phyloP scores from a whole-genome alignment of 2,113 vertebrate species.

The Leuciscus idus region DNA sequence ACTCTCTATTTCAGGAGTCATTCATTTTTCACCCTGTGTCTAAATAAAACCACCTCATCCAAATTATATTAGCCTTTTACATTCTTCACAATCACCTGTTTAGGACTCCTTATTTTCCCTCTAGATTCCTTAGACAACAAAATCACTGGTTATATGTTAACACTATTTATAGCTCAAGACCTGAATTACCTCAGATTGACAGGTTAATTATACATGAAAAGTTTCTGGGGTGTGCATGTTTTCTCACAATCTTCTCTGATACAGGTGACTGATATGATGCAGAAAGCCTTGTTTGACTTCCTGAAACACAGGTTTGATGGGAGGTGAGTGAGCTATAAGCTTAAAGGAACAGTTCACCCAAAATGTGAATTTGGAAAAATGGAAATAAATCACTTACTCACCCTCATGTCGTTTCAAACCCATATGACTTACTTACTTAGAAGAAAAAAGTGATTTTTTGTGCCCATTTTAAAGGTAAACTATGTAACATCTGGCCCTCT shows the following conservation, averaged over 20 bases:
- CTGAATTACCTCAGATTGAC: not conserved
- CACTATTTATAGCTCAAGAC: constrained; percentile 18
- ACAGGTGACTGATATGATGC: constrained; percentile 92
- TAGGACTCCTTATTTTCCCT: not conserved
- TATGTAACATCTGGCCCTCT: too few species aligned
- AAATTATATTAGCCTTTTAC: constrained; percentile 31
- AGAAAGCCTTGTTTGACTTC: constrained; percentile 87
- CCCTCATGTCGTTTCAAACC: not conserved
- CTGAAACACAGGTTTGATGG: constrained; percentile 95
- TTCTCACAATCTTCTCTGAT: constrained; percentile 39
- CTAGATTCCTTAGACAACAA: constrained; percentile 9
- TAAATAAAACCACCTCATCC: constrained; percentile 61
- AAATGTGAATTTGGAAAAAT: not conserved
- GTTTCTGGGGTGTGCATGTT: not conserved
- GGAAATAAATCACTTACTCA: not conserved
- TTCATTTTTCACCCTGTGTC: constrained; percentile 65
- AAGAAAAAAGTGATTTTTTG: too few species aligned
- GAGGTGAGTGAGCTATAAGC: constrained; percentile 77
- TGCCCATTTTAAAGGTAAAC: too few species aligned
- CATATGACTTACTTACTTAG: not conserved
- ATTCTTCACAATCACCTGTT: not conserved
- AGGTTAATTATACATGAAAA: not conserved
- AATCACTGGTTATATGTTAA: constrained; percentile 12
- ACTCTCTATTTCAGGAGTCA: constrained; percentile 55
- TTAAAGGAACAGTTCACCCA: not conserved